Percentiles rank a stretch among this genome's conserved stretches.
These are phyloP conservation scores for Yponomeuta evonymella DNA, from an alignment of 2,888 invertebrate genomes.

Conservation along the genomic window DNA sequence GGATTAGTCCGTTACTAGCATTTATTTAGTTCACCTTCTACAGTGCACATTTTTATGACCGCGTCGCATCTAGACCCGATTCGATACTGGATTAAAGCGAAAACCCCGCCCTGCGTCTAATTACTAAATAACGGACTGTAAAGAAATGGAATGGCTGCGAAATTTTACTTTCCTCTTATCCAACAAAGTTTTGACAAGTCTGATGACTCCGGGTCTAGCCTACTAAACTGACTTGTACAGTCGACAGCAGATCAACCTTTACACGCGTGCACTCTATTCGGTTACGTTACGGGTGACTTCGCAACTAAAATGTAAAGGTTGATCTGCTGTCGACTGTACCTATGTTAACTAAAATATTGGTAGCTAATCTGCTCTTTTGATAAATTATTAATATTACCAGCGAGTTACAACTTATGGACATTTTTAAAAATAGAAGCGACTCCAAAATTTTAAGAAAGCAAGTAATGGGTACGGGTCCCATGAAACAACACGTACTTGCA, in stretches of 20 bases:
- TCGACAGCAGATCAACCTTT: too few relatives aligned
- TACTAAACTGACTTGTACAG: too few relatives aligned
- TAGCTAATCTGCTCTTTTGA: too few relatives aligned
- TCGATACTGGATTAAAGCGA: constrained; percentile 14
- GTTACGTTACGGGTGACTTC: too few relatives aligned
- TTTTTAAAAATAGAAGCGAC: background rate
- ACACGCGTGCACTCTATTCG: too few relatives aligned
- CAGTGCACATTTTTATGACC: background rate
- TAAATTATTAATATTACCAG: too few relatives aligned
- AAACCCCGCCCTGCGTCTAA: constrained; percentile 7
- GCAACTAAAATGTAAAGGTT: too few relatives aligned
- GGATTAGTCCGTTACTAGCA: background rate
- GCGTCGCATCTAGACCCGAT: constrained; percentile 15
- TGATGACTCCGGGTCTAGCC: too few relatives aligned
- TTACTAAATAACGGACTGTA: constrained; percentile 13
- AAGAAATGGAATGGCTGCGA: constrained; percentile 6
- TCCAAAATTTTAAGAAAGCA: background rate
- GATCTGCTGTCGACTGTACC: too few relatives aligned
- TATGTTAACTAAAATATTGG: too few relatives aligned
- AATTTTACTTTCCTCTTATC: background rate
- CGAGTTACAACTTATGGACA: background rate
- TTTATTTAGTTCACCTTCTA: background rate
- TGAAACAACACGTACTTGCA: constrained; percentile 44
- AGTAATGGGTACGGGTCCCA: constrained; percentile 38
- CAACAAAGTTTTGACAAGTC: too few relatives aligned